Percentiles rank a stretch among this genome's conserved stretches.
phyloP scores from a whole-genome alignment of 2,113 vertebrate species.

The Myotis davidii region DNA sequence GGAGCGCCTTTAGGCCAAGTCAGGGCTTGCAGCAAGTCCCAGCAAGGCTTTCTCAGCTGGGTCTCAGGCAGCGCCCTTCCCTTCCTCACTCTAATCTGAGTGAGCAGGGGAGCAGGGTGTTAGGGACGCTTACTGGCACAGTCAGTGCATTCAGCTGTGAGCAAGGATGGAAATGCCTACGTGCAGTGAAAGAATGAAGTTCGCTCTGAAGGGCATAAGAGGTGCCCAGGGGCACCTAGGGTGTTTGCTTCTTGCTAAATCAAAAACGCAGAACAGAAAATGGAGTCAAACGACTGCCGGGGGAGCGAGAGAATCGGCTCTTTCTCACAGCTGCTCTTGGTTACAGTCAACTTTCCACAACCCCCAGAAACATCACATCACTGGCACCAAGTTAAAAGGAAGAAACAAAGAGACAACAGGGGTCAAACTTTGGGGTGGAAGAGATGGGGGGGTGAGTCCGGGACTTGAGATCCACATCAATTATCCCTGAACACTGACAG shows the following conservation, averaged over 20 bases:
- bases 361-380: conserved; percentile 84
- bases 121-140: neutral
- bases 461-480: conserved; percentile 80
- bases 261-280: conserved; percentile 86
- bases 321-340: conserved; percentile 84
- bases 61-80: neutral
- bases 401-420: conserved; percentile 86
- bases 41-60: conserved; percentile 71
- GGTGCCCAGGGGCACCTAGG: conserved; percentile 83
- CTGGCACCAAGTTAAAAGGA: conserved; percentile 84
- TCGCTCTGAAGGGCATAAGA: conserved; percentile 81
- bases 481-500: conserved; percentile 82
- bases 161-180: conserved; percentile 79
- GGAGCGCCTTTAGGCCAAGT: conserved; percentile 81
- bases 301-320: conserved; percentile 82
- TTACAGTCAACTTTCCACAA: conserved; percentile 84
- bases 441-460: conserved; percentile 69
- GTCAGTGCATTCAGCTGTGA: conserved; percentile 48
- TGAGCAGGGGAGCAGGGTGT: neutral
- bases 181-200: conserved; percentile 80
- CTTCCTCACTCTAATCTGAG: conserved; percentile 79
- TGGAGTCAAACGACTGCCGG: conserved; percentile 81
- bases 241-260: conserved; percentile 86
- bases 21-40: conserved; percentile 76
- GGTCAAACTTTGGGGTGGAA: conserved; percentile 83